Evolutionary conservation across 2,113 vertebrate genomes (phyloP).

Genomic region (Corydoras maculifer): DNA sequence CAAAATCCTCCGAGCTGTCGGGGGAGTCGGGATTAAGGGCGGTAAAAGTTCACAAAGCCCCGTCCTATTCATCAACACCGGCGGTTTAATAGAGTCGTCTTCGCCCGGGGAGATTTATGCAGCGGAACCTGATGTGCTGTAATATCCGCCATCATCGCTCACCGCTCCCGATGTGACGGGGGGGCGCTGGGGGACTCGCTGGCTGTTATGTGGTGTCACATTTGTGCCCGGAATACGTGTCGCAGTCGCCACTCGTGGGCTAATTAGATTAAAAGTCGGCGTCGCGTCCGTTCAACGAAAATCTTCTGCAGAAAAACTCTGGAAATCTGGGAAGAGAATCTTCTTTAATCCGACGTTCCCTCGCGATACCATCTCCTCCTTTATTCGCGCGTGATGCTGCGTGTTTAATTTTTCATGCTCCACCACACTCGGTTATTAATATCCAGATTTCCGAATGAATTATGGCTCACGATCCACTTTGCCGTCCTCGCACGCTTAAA

Average conservation of each 20-base stretch:
- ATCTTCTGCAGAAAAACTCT: not conserved
- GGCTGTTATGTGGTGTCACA: not conserved
- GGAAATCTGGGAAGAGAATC: no score
- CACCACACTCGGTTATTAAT: no score
- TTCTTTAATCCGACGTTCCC: no score
- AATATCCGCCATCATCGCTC: conserved; percentile 19
- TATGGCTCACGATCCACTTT: no score
- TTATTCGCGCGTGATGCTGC: no score
- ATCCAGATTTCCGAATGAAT: no score
- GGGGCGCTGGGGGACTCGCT: conserved; percentile 5
- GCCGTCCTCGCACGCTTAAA: no score
- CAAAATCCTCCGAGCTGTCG: not conserved
- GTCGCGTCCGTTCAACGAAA: not conserved
- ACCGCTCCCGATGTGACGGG: conserved; percentile 15
- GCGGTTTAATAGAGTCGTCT: conserved; percentile 1
- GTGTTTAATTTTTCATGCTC: no score
- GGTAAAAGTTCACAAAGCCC: conserved; percentile 15
- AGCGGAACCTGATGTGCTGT: conserved; percentile 11
- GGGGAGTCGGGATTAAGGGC: not conserved
- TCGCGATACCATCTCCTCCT: no score
- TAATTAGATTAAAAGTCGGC: not conserved
- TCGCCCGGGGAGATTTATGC: conserved; percentile 20
- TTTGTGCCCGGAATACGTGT: not conserved
- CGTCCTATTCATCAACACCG: conserved; percentile 12
- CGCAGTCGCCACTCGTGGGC: not conserved